A percentile compares a stretch with the other conserved stretches of the same genome.
Evolutionary conservation across 2,113 vertebrate genomes (phyloP).

Genomic region (Rhinogobius similis): DNA sequence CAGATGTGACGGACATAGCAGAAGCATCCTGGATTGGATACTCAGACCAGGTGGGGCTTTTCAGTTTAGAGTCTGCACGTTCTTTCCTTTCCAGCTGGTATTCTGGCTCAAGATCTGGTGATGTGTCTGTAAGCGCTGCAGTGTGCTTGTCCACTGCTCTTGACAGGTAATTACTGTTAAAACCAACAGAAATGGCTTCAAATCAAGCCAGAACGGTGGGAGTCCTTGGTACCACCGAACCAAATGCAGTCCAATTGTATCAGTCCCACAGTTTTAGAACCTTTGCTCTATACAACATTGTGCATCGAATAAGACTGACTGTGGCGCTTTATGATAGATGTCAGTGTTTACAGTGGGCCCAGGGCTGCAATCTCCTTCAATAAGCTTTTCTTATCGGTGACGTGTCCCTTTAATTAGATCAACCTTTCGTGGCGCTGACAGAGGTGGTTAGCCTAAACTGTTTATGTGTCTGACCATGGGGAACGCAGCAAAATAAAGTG

Average conservation of each 20-base stretch:
- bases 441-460: constrained; percentile 10
- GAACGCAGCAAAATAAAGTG: constrained; percentile 5
- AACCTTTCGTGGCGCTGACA: constrained; percentile 14
- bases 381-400: constrained; percentile 19
- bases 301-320: not conserved
- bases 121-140: not conserved
- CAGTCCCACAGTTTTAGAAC: not conserved
- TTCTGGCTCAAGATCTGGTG: not conserved
- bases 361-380: not conserved
- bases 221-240: too few species aligned
- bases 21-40: too few species aligned
- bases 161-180: not conserved
- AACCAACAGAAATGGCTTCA: too few species aligned
- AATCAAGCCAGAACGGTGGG: too few species aligned
- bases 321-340: not conserved
- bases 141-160: not conserved
- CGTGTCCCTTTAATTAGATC: constrained; percentile 32
- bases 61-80: too few species aligned
- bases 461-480: constrained; percentile 19
- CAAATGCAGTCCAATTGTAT: too few species aligned
- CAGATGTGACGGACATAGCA: too few species aligned
- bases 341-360: constrained; percentile 6
- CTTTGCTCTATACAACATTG: not conserved
- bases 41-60: too few species aligned
- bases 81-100: too few species aligned